Percentiles rank a stretch among this genome's conserved stretches.
phyloP scores from a whole-genome alignment of 2,888 invertebrate species.

The Achlya flavicornis region DNA sequence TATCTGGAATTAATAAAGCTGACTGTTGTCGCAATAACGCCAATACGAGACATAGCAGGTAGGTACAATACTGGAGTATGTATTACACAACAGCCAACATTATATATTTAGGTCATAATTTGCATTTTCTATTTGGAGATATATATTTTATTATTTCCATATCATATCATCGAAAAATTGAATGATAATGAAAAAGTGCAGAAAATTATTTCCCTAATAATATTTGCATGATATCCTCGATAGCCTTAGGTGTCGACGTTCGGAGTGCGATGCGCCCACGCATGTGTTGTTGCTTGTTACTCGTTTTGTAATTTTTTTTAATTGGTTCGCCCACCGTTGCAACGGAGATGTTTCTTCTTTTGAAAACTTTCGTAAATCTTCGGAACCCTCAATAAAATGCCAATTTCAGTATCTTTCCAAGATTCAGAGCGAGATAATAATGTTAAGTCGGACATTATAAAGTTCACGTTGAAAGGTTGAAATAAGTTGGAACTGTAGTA shows the following conservation, averaged over 20 bases:
- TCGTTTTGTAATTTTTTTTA: constrained; percentile 73
- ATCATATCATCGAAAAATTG: neutral
- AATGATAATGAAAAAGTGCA: neutral
- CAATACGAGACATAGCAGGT: constrained; percentile 24
- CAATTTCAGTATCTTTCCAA: constrained; percentile 23
- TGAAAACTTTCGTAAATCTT: constrained; percentile 32
- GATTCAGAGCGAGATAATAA: constrained; percentile 37
- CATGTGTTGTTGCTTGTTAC: constrained; percentile 47
- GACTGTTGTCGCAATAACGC: constrained; percentile 56
- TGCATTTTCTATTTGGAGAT: neutral
- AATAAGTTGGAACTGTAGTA: constrained; percentile 26
- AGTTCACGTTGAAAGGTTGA: constrained; percentile 37
- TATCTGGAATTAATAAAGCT: constrained; percentile 66
- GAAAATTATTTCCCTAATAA: constrained; percentile 16
- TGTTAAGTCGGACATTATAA: constrained; percentile 33
- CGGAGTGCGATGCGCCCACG: constrained; percentile 48
- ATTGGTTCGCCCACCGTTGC: constrained; percentile 68
- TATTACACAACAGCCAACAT: neutral
- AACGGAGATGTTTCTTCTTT: constrained; percentile 21
- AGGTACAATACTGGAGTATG: constrained; percentile 14
- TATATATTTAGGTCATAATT: neutral
- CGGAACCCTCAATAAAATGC: constrained; percentile 24
- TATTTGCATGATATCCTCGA: constrained; percentile 21
- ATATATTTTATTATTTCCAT: neutral
- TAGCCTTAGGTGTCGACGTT: constrained; percentile 25